Evolutionary conservation across 1,140 invertebrate genomes (phyloP).

Genomic region (Drosophila virilis): DNA sequence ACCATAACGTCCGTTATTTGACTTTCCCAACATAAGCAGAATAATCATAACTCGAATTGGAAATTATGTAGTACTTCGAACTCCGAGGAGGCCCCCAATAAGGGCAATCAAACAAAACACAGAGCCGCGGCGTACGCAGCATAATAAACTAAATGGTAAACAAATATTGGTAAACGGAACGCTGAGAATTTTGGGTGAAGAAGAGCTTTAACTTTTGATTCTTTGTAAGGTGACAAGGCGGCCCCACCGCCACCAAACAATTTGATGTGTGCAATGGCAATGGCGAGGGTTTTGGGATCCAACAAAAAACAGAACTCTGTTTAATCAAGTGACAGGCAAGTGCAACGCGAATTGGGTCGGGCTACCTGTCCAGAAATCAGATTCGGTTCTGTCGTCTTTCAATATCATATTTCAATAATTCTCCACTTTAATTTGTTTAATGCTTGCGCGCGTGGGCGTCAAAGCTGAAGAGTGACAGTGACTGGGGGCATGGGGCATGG

Average conservation of each 20-base stretch:
- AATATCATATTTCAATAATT: slow-evolving; percentile 73
- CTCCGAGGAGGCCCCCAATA: slow-evolving; percentile 51
- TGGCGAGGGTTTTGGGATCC: slow-evolving; percentile 2
- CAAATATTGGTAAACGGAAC: slow-evolving; percentile 63
- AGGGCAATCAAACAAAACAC: slow-evolving; percentile 76
- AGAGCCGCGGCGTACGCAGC: slow-evolving; percentile 59
- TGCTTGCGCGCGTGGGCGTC: slow-evolving; percentile 56
- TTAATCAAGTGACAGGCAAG: slow-evolving; percentile 65
- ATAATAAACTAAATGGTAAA: slow-evolving; percentile 82
- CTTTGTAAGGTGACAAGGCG: slow-evolving; percentile 32
- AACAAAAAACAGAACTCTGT: slow-evolving; percentile 4
- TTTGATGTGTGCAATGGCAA: slow-evolving; percentile 15
- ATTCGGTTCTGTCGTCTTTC: not conserved
- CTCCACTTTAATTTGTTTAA: slow-evolving; percentile 67
- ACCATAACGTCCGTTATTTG: slow-evolving; percentile 63
- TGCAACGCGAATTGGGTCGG: slow-evolving; percentile 69
- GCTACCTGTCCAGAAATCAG: slow-evolving; percentile 32
- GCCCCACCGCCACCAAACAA: slow-evolving; percentile 24
- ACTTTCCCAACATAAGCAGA: slow-evolving; percentile 74
- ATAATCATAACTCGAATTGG: slow-evolving; percentile 79
- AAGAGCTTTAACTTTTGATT: slow-evolving; percentile 29
- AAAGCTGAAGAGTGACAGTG: not conserved
- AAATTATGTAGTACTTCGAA: slow-evolving; percentile 46
- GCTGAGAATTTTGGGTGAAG: slow-evolving; percentile 10
- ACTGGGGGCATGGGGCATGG: not conserved